Evolutionary conservation across 2,888 invertebrate genomes (phyloP).

Genomic region (Megastigmus dorsalis): DNA sequence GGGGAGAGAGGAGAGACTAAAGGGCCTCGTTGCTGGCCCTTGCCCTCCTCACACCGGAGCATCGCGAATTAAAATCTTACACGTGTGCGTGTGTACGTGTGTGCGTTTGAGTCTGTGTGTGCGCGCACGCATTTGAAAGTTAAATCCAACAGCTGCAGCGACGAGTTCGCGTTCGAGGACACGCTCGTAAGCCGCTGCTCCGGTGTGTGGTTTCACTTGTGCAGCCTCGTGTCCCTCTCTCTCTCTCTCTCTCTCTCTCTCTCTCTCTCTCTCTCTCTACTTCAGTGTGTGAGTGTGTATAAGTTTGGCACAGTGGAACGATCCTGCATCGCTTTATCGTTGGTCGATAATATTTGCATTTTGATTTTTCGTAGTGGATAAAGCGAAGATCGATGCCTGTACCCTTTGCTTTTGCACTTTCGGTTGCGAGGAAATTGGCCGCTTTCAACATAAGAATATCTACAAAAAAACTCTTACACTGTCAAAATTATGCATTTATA

Average conservation of each 20-base stretch:
- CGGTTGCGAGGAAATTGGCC: too few relatives aligned
- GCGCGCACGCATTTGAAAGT: constrained; percentile 58
- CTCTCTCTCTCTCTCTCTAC: too few relatives aligned
- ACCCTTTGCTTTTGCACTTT: too few relatives aligned
- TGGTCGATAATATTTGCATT: constrained; percentile 28
- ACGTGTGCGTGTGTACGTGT: constrained; percentile 56
- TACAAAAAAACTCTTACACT: too few relatives aligned
- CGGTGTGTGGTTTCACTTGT: background rate
- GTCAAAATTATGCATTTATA: too few relatives aligned
- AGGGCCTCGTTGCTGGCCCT: too few relatives aligned
- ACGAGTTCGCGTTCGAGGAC: constrained; percentile 18
- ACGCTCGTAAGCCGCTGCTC: background rate
- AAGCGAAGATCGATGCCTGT: too few relatives aligned
- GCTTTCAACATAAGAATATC: too few relatives aligned
- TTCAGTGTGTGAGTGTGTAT: too few relatives aligned
- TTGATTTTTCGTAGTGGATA: background rate
- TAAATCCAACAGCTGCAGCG: constrained; percentile 52
- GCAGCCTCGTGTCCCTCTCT: too few relatives aligned
- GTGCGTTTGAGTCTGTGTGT: constrained; percentile 53
- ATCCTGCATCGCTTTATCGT: background rate
- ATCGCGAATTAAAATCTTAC: constrained; percentile 65
- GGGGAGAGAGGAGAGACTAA: too few relatives aligned
- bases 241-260: too few relatives aligned
- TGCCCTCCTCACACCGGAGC: constrained; percentile 7
- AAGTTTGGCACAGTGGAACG: background rate